Conservation (phyloP, 2,113 vertebrate species). For the Etia nguti region DNA sequence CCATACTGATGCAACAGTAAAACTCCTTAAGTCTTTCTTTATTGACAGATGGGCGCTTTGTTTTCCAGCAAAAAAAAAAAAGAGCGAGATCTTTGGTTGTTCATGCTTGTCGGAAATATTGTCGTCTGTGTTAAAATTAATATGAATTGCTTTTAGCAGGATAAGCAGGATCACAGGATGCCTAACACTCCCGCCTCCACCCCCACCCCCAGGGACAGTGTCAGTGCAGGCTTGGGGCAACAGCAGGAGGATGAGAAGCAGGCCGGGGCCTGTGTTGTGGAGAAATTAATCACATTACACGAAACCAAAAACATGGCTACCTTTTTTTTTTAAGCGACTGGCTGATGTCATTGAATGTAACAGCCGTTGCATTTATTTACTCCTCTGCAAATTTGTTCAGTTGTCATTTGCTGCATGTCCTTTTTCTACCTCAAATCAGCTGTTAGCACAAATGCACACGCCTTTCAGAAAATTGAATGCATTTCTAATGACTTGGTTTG, state of each 20-base stretch:
- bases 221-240: conserved; percentile 1
- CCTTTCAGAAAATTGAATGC: neutral
- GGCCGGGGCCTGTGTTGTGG: conserved; percentile 9
- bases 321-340: neutral
- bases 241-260: conserved; percentile 27
- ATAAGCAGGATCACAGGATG: neutral
- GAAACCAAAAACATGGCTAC: neutral
- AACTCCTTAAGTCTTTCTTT: neutral
- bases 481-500: neutral
- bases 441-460: neutral
- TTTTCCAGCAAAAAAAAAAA: neutral
- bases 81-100: neutral
- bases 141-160: conserved; percentile 26
- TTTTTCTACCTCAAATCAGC: neutral
- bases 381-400: neutral
- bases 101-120: conserved; percentile 20
- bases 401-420: neutral
- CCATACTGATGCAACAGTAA: neutral
- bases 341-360: conserved; percentile 37
- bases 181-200: neutral
- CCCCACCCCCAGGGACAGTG: conserved; percentile 9
- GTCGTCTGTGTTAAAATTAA: conserved; percentile 18
- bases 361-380: neutral
- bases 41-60: conserved; percentile 47
- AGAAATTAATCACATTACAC: conserved; percentile 64